Conservation (phyloP, 1,140 invertebrate genomes). For the Muscidifurax raptorellus region DNA sequence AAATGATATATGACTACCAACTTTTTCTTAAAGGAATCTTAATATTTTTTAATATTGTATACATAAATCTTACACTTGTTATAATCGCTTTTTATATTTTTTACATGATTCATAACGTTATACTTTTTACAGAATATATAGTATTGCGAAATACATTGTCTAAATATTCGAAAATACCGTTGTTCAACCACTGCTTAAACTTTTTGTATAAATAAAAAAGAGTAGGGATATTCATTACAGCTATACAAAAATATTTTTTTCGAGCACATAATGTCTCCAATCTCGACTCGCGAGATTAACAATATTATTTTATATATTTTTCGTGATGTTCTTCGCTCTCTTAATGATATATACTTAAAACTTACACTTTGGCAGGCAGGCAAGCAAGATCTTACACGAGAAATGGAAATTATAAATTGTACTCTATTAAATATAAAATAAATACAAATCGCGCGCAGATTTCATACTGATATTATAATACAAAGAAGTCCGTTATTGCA, state of each 20-base stretch:
- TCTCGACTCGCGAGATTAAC: constrained; percentile 31
- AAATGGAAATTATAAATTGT: constrained; percentile 20
- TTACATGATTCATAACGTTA: constrained; percentile 30
- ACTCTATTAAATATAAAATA: constrained; percentile 61
- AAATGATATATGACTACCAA: constrained; percentile 15
- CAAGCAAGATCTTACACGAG: constrained; percentile 18
- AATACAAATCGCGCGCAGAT: constrained; percentile 68
- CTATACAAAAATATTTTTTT: constrained; percentile 49
- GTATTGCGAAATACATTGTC: not conserved
- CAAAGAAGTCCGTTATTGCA: constrained; percentile 57
- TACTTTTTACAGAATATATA: constrained; percentile 43
- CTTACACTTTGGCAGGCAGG: constrained; percentile 42
- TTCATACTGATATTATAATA: constrained; percentile 70
- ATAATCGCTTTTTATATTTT: constrained; percentile 42
- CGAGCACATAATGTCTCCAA: constrained; percentile 2
- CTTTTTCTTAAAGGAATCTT: constrained; percentile 2
- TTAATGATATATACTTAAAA: constrained; percentile 28
- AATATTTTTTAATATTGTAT: constrained; percentile 18
- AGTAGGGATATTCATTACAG: not conserved
- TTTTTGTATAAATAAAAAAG: constrained; percentile 19
- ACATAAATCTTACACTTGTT: constrained; percentile 17
- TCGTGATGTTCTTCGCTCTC: not conserved
- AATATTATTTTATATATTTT: not conserved
- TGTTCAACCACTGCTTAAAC: not conserved
- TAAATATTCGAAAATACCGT: constrained; percentile 34